phyloP scores from a whole-genome alignment of 2,797 vertebrate genomes.

The Enteromius paludinosus region DNA sequence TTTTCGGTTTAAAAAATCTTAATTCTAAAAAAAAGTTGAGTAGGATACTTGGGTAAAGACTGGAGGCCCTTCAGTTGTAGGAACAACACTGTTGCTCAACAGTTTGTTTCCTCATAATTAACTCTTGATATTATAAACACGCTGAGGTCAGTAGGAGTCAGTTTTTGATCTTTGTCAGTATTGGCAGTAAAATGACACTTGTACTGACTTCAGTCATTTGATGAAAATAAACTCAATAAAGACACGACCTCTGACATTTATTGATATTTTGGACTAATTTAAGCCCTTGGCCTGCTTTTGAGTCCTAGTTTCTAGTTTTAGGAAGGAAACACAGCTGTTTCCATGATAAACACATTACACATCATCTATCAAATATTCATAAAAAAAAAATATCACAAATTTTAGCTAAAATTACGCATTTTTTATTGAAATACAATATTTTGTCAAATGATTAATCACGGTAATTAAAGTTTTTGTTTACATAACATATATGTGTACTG shows the following conservation, averaged over 20 bases:
- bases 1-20: background rate
- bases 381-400: background rate
- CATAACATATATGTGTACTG: too few species aligned
- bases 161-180: slow-evolving; percentile 31
- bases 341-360: background rate
- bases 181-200: slow-evolving; percentile 32
- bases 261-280: background rate
- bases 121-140: slow-evolving; percentile 58
- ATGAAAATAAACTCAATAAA: slow-evolving; percentile 10
- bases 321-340: background rate
- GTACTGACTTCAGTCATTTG: slow-evolving; percentile 20
- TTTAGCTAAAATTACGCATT: background rate
- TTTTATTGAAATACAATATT: background rate
- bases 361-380: background rate
- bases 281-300: background rate
- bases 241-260: background rate
- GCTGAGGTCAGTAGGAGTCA: slow-evolving; percentile 10
- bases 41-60: background rate
- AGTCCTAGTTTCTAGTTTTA: background rate
- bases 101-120: slow-evolving; percentile 60
- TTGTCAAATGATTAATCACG: background rate
- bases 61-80: slow-evolving; percentile 27
- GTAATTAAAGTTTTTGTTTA: too few species aligned
- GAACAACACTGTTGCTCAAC: slow-evolving; percentile 60
- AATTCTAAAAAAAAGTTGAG: background rate